Evolutionary conservation across 2,113 vertebrate genomes (phyloP).

Genomic region (Melanerpes aurifrons): DNA sequence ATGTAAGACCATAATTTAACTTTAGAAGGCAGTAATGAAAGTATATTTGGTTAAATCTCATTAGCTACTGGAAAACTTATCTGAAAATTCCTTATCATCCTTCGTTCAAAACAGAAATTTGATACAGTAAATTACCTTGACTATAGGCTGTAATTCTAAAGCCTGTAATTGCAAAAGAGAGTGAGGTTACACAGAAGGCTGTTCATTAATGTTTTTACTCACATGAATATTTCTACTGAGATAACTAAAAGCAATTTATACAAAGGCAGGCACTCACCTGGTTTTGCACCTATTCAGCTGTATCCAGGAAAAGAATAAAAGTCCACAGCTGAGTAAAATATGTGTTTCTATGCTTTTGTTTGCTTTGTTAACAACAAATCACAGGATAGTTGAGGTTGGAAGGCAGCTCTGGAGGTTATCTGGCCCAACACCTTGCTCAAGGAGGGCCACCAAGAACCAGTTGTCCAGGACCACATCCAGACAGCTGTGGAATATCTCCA

Average conservation of each 20-base stretch:
- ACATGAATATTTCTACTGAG: background rate
- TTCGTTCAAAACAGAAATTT: conserved; percentile 21
- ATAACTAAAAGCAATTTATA: background rate
- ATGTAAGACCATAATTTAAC: conserved; percentile 12
- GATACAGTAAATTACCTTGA: background rate
- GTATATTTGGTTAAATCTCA: conserved; percentile 32
- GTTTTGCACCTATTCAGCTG: background rate
- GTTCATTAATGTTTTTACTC: background rate
- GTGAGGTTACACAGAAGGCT: background rate
- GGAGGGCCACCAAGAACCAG: too few relatives aligned
- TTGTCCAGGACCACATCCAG: too few relatives aligned
- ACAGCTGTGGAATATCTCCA: too few relatives aligned
- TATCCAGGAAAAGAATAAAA: background rate
- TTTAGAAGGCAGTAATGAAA: conserved; percentile 20
- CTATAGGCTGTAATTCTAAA: background rate
- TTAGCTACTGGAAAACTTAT: conserved; percentile 12
- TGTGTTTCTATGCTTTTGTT: background rate
- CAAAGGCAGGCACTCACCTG: background rate
- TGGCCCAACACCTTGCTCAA: too few relatives aligned
- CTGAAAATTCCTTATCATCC: conserved; percentile 4
- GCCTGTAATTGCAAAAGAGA: conserved; percentile 14
- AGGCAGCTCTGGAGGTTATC: too few relatives aligned
- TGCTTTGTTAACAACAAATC: background rate
- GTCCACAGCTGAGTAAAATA: background rate
- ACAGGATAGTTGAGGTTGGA: too few relatives aligned